Conservation (phyloP, 64 coral and sea anemone species). For the Platygyra sinensis region DNA sequence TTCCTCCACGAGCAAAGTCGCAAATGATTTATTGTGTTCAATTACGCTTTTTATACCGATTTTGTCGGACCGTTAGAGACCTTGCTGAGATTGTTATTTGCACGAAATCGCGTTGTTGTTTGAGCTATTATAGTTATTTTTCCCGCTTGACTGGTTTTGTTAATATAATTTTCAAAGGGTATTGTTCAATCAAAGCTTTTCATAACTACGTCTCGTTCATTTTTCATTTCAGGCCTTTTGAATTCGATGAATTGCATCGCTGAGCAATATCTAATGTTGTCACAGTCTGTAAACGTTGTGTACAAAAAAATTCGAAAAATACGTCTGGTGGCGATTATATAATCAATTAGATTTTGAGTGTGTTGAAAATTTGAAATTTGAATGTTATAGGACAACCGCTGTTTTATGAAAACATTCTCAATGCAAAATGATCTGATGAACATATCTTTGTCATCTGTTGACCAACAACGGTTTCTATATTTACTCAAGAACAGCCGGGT, state of each 20-base stretch:
- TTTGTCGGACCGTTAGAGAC: not conserved
- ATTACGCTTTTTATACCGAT: not conserved
- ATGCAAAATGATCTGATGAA: too few relatives aligned
- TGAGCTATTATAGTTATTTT: not conserved
- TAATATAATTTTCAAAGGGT: not conserved
- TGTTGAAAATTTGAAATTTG: too few relatives aligned
- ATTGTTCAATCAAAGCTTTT: not conserved
- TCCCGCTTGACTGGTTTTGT: not conserved
- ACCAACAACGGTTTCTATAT: too few relatives aligned
- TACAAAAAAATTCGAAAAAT: not conserved
- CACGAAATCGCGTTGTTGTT: not conserved
- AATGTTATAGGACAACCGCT: too few relatives aligned
- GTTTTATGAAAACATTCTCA: too few relatives aligned
- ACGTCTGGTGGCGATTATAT: not conserved
- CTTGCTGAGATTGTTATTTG: constrained; percentile 9
- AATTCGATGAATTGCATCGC: not conserved
- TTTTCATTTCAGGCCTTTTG: not conserved
- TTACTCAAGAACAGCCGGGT: too few relatives aligned
- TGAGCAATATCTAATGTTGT: not conserved
- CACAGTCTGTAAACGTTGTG: not conserved
- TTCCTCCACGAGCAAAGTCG: not conserved
- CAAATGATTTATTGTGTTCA: not conserved
- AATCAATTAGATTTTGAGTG: not conserved
- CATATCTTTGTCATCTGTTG: too few relatives aligned
- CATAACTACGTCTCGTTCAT: not conserved